phyloP scores from a whole-genome alignment of 1,140 invertebrate genomes.

The Bemisia tabaci region DNA sequence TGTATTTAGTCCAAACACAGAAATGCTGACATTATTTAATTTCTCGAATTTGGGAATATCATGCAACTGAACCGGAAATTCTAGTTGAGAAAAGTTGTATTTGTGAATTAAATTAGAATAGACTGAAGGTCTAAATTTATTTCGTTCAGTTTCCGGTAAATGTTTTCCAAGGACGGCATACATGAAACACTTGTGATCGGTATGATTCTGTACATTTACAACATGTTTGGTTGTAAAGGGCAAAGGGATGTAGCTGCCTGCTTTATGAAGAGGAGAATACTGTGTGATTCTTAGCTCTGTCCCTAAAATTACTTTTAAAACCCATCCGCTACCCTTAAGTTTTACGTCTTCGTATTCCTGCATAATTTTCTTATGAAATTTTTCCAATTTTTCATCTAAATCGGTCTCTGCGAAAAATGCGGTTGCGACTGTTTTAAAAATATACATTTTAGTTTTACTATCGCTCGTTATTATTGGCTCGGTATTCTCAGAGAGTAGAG shows the following conservation, averaged over 20 bases:
- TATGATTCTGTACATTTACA: neutral
- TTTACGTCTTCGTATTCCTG: neutral
- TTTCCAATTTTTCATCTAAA: no score
- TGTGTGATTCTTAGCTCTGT: neutral
- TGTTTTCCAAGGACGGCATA: neutral
- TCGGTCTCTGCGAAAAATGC: no score
- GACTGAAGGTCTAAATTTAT: neutral
- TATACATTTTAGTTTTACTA: no score
- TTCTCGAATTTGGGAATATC: neutral
- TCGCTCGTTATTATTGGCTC: no score
- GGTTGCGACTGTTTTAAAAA: no score
- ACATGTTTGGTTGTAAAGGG: neutral
- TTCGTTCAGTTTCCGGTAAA: neutral
- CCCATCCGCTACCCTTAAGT: neutral
- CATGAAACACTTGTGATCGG: neutral
- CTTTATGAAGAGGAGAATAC: neutral
- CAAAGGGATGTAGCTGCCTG: neutral
- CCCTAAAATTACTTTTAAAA: neutral
- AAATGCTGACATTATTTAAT: neutral
- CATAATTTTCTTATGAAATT: neutral
- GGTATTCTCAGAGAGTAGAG: no score
- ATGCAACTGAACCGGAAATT: neutral
- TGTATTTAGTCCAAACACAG: neutral
- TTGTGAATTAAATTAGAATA: neutral
- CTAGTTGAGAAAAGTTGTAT: neutral